These are phyloP conservation scores for Enteromius trimaculatus DNA, from an alignment of 2,797 vertebrate genomes.

Conservation along the genomic window DNA sequence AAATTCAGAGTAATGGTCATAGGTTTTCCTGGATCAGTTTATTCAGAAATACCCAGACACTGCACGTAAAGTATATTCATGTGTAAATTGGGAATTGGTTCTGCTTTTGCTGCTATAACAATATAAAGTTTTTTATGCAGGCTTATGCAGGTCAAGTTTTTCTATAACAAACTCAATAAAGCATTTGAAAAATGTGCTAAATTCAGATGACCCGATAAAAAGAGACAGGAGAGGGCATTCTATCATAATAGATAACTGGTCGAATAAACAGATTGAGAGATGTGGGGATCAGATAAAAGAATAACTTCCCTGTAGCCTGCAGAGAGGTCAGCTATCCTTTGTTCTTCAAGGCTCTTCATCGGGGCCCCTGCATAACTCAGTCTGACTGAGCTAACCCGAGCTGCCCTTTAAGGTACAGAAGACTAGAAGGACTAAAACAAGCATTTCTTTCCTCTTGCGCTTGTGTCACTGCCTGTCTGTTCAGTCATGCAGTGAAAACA, in stretches of 20 bases:
- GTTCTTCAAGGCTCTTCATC: slow-evolving; percentile 28
- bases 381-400: slow-evolving; percentile 20
- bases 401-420: slow-evolving; percentile 9
- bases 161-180: background rate
- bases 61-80: background rate
- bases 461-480: background rate
- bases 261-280: background rate
- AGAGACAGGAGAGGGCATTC: background rate
- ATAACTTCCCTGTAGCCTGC: background rate
- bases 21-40: background rate
- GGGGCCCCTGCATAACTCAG: slow-evolving; percentile 17
- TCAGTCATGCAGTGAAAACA: too few species aligned
- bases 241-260: background rate
- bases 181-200: background rate
- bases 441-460: background rate
- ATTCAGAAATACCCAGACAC: background rate
- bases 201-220: background rate
- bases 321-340: slow-evolving; percentile 28
- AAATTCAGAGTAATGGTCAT: background rate
- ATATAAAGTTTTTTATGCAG: background rate
- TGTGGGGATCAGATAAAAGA: background rate
- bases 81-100: background rate
- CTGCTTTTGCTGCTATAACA: background rate
- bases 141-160: background rate
- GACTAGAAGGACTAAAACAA: background rate